Evolutionary conservation across 2,113 vertebrate genomes (phyloP), one percentile per base, ranked within the genome.

Genomic region (Pomatostomus ruficeps): DNA sequence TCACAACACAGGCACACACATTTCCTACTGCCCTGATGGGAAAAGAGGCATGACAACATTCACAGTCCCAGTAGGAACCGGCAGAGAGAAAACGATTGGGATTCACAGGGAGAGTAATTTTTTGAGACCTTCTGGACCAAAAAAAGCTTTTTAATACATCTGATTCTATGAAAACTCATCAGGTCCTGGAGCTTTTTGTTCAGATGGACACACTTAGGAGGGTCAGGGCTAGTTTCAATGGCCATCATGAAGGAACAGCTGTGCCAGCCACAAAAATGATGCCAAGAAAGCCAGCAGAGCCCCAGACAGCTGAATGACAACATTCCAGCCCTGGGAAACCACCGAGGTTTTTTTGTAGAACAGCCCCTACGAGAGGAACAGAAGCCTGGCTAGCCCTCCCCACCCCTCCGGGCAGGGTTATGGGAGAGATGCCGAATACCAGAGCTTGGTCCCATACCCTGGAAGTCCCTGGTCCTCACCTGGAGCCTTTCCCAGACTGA

Each of bases 161-260:
- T 74, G 29, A 48, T 57, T 12, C 59, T 83, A 31, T 33, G 45
- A 68, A 65, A 78, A 55, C 8, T 62, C 25, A 21, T 26, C 7
- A 49, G 15, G 3, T 62, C 42, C 19, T 5, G 5, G 51, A 85
- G 36, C 2, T 71, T 72, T 62, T 36, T 66, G 25, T 51, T 80
- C 38, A 48, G 33, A 14, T 0, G 9, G 33, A 23, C 55, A 48
- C 11, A 40, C 28, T 40, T 2, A 2, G 3, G 10, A 91, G 31
- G 24, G 11, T 42, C 24, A 49, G 31, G 16, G 49, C 33, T 2
- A 4, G 28, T 43, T 65, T 79, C 9, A 20, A 29, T 7, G 17
- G 25, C 14, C 29, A 31, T 26, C 0, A 0, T 2, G 3, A 71
- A 58, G 29, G n/a, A 24, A 58, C 14, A 23, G 31, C 45, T 2